These are phyloP conservation scores for Takifugu ocellatus DNA, from an alignment of 2,797 vertebrate genomes.

Conservation along the genomic window DNA sequence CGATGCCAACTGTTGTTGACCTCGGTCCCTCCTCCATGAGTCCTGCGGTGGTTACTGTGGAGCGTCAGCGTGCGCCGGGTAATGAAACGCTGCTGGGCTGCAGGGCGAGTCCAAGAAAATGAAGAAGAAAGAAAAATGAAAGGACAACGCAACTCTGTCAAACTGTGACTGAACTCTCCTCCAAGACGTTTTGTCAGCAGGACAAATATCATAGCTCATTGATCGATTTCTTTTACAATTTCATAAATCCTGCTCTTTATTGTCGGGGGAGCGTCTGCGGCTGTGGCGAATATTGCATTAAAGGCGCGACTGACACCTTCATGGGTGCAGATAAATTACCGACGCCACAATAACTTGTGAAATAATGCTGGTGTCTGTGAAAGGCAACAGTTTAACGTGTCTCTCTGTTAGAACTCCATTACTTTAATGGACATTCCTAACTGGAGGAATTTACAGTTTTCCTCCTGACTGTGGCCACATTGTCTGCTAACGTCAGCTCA, in stretches of 20 bases:
- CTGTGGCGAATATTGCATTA: conserved; percentile 36
- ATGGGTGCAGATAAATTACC: conserved; percentile 62
- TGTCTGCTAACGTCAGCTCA: conserved; percentile 56
- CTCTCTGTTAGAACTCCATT: conserved; percentile 65
- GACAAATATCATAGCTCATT: conserved; percentile 55
- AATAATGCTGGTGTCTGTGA: conserved; percentile 55
- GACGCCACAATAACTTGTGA: conserved; percentile 63
- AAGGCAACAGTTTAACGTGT: conserved; percentile 65
- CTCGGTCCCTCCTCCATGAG: conserved; percentile 38
- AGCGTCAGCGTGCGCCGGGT: conserved; percentile 31
- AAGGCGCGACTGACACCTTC: conserved; percentile 55
- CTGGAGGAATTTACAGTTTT: conserved; percentile 62
- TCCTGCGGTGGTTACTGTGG: conserved; percentile 36
- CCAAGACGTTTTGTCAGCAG: conserved; percentile 48
- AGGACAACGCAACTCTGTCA: conserved; percentile 50
- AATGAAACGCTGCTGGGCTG: conserved; percentile 63
- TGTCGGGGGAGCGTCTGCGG: conserved; percentile 38
- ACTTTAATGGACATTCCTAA: conserved; percentile 71
- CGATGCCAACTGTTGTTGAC: conserved; percentile 36
- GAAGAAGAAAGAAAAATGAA: conserved; percentile 19
- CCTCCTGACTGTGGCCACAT: conserved; percentile 43
- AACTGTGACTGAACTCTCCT: conserved; percentile 57
- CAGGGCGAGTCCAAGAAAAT: conserved; percentile 41
- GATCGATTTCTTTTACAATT: conserved; percentile 49
- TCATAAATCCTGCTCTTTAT: conserved; percentile 62